Evolutionary conservation across 2,888 invertebrate species (phyloP), one percentile per base, ranked within the genome.

Genomic region (Pilophorus perplexus): DNA sequence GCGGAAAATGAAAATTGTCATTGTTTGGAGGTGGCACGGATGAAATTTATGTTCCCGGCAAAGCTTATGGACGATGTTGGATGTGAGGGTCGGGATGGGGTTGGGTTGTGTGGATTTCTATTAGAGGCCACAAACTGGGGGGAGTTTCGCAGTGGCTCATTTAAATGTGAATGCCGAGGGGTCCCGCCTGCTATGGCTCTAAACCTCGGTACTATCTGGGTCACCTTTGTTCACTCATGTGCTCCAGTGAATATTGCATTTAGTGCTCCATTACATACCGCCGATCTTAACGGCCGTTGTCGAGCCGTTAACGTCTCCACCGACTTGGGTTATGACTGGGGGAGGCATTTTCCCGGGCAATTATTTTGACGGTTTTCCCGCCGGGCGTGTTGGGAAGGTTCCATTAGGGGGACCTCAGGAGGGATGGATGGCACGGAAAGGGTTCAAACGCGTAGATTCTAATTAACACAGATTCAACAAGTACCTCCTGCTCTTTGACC

Each of bases 181-280:
- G 20, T 16, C 6, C 16, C 14, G 42, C 14, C 14, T 4, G 37
- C n/a, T n/a, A n/a, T n/a, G n/a, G n/a, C n/a, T n/a, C n/a, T n/a
- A n/a, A n/a, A n/a, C 44, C n/a, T 10, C 18, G 44, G 18, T 5
- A 3, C 12, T 55, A 37, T 55, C 55, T 55, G 37, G 55, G 55
- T 33, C 55, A 55, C 38, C 38, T 55, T 55, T 37, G 55, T 55
- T 55, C 54, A 54, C 23, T 22, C 23, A 23, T 12, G 28, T 10
- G 54, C 6, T 33, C 12, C 37, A 55, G 37, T 55, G 55, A 54
- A 55, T 55, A 55, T 16, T 55, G 37, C 37, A 55, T 55, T 55
- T 55, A 55, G 27, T 54, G 54, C 54, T 54, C 54, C 54, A 54
- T 54, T 54, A 54, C 54, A 33, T 10, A 18, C 44, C n/a, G n/a